Evolutionary conservation across 2,113 vertebrate genomes (phyloP).

Genomic region (Sceloporus undulatus): DNA sequence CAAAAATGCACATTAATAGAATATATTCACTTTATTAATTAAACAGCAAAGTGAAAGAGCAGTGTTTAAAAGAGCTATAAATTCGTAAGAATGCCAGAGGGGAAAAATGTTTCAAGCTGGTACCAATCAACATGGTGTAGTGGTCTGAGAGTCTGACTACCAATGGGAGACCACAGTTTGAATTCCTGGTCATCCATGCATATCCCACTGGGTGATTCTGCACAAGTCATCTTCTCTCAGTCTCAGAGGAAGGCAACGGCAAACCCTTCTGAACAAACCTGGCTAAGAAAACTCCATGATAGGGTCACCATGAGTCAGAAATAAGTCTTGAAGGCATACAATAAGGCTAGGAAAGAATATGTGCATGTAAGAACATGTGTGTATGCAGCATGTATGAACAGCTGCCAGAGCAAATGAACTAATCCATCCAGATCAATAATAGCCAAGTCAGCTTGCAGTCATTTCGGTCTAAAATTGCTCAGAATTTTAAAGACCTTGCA

Average conservation of each 20-base stretch:
- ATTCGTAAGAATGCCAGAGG: neutral
- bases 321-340: too few relatives aligned
- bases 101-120: neutral
- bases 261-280: too few relatives aligned
- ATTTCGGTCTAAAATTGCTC: neutral
- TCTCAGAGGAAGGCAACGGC: too few relatives aligned
- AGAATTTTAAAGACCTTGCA: neutral
- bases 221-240: too few relatives aligned
- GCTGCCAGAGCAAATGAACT: neutral
- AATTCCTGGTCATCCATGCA: too few relatives aligned
- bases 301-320: too few relatives aligned
- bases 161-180: too few relatives aligned
- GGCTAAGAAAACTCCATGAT: too few relatives aligned
- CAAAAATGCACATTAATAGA: neutral
- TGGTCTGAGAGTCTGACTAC: neutral
- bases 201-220: too few relatives aligned
- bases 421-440: too few relatives aligned
- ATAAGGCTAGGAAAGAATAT: too few relatives aligned
- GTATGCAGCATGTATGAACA: neutral
- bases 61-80: neutral
- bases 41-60: neutral
- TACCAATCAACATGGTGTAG: neutral
- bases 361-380: too few relatives aligned
- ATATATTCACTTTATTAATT: neutral
- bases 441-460: neutral